Conservation (phyloP, 2,888 invertebrate species). For the Cremastinae sp. region DNA sequence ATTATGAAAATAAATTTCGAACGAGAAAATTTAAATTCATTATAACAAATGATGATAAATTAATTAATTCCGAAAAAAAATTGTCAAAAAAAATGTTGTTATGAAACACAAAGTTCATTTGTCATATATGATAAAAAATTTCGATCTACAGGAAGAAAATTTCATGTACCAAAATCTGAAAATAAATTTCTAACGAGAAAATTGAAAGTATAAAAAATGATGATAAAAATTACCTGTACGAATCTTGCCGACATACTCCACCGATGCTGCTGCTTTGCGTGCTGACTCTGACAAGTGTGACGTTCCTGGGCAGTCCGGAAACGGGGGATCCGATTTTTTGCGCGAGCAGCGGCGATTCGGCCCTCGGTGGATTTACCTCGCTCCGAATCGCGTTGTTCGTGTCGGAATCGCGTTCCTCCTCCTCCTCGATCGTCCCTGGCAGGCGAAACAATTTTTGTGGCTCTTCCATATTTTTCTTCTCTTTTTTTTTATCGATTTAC, state of each 20-base stretch:
- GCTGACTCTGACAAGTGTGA: slow-evolving; percentile 83
- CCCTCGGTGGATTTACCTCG: slow-evolving; percentile 62
- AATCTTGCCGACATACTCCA: slow-evolving; percentile 82
- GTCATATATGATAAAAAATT: too few species aligned
- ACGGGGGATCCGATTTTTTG: slow-evolving; percentile 64
- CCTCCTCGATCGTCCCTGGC: slow-evolving; percentile 77
- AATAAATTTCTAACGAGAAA: too few species aligned
- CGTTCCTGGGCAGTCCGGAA: slow-evolving; percentile 74
- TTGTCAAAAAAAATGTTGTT: too few species aligned
- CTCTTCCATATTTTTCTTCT: slow-evolving; percentile 70
- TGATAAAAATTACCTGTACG: slow-evolving; percentile 80
- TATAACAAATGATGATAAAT: too few species aligned
- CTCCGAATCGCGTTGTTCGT: slow-evolving; percentile 49
- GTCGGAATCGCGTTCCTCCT: slow-evolving; percentile 71
- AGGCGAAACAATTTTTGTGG: slow-evolving; percentile 76
- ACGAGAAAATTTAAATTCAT: too few species aligned
- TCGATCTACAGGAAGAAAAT: too few species aligned
- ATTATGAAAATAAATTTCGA: background rate
- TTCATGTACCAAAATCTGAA: too few species aligned
- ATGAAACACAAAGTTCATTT: too few species aligned
- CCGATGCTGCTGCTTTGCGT: slow-evolving; percentile 84
- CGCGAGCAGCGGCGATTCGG: slow-evolving; percentile 73
- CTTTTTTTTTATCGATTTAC: slow-evolving; percentile 34
- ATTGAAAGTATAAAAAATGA: background rate
- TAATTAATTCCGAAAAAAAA: too few species aligned